Base-by-base conservation (phyloP, 2,888 invertebrate genomes). In the Sceliomorpha sp. region DNA sequence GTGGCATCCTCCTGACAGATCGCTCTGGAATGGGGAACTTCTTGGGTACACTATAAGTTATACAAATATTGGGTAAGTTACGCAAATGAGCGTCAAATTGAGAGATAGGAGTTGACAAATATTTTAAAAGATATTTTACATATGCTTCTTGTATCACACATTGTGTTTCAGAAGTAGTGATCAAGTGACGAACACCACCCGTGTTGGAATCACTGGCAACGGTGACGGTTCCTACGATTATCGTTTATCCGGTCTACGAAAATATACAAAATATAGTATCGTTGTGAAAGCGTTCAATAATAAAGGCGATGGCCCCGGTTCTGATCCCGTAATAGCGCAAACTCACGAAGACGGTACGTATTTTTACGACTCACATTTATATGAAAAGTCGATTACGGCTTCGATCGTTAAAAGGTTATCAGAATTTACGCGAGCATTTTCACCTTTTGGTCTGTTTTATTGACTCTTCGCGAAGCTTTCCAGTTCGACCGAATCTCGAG, bases 251-350 rank as follows among this genome's bases (percentile, higher is more conserved):
- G 94, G 94, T 26, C 90, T 96, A 26, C 91, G 93, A 81, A 95
- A 95, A 87, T 95, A 93, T 85, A 93, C 95, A 0, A 92, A 92
- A 3, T 96, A 96, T 82, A 94, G 93, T 74, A 93, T 96, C 17
- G 93, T 96, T 36, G 95, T 96, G 1, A 95, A 96, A 88, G 95
- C 96, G 14, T 96, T 95, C 84, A 96, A 96, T 76, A 95, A 94
- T 80, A 91, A 95, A 79, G 96, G 96, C 14, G 94, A 95, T 37
- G 96, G 96, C 0, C 96, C 96, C 1, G 93, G 94, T 7, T 95
- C 95, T 31, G 93, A 94, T 59, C 94, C 95, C 27, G 92, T 95
- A 39, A 92, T 93, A 42, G 92, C 94, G 2, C 92, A 94, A 77
- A 96, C 96, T 51, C 91, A 94, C 89, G 96, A 96, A 90, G 96